These are phyloP conservation scores for Aethina tumida DNA, from an alignment of 1,140 invertebrate genomes.

Conservation along the genomic window DNA sequence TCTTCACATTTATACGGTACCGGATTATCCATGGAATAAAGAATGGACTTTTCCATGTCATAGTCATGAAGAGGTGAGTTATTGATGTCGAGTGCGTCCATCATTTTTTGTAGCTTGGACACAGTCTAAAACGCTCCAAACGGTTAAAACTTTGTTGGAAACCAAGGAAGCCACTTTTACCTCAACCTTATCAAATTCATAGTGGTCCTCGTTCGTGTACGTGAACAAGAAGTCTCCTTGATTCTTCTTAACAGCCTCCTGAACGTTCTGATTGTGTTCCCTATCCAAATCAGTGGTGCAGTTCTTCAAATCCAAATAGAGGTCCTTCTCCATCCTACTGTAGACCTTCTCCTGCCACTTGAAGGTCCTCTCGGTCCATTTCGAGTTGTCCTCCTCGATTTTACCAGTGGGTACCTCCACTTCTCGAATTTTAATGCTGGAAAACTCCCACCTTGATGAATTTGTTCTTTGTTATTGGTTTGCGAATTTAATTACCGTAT, in stretches of 20 bases:
- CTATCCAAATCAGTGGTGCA: slow-evolving; percentile 29
- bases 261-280: slow-evolving; percentile 23
- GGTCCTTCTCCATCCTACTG: slow-evolving; percentile 24
- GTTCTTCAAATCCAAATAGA: slow-evolving; percentile 24
- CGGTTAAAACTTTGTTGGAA: neutral
- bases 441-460: slow-evolving; percentile 1
- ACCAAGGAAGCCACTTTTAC: slow-evolving; percentile 2
- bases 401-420: slow-evolving; percentile 4
- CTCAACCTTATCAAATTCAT: slow-evolving; percentile 12
- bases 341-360: slow-evolving; percentile 31
- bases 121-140: neutral
- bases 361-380: slow-evolving; percentile 19
- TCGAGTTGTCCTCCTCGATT: slow-evolving; percentile 7
- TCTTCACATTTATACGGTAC: slow-evolving; percentile 9
- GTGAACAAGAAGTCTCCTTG: slow-evolving; percentile 21
- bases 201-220: slow-evolving; percentile 24
- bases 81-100: slow-evolving; percentile 3
- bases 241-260: slow-evolving; percentile 10
- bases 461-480: neutral
- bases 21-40: slow-evolving; percentile 14
- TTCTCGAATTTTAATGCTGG: slow-evolving; percentile 17
- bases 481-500: slow-evolving; percentile 19
- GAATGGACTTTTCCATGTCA: slow-evolving; percentile 11
- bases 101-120: slow-evolving; percentile 3
- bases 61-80: slow-evolving; percentile 9